Base-by-base conservation (phyloP, 1,140 invertebrate species). In the Sesamia nonagrioides region DNA sequence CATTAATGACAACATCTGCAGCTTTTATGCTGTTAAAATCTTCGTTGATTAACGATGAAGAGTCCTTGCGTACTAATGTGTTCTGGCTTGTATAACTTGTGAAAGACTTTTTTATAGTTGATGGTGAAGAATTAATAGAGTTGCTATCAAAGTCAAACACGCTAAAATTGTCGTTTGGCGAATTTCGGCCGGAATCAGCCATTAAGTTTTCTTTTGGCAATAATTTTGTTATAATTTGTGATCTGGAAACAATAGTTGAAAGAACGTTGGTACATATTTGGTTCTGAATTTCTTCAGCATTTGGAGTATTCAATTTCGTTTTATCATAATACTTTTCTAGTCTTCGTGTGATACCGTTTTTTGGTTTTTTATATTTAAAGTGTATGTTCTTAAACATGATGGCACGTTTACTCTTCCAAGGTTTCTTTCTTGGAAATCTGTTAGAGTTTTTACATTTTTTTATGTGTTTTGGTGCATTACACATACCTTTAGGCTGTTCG, bases 121-220 rank as follows among this genome's bases (percentile, higher is more conserved):
- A 79, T 0, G 33, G 56, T 15, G 77, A 79, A 52, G 69, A 79
- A 52, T n/a, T 37, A 45, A 74, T 21, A 9, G 81, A 81, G 18
- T 21, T 21, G 6, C 45, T 42, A n/a, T 73, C 60, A 42, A 77
- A 78, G n/a, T 77, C 63, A 50, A 74, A 18, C 0, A 73, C 27
- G 37, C 18, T 69, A 35, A 11, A 11, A 18, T n/a, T 58, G 56
- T 75, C 58, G 8, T 35, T 61, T 48, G 77, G 52, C 9, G 71
- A 77, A 52, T 13, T 66, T 72, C 73, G 68, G 9, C 82, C 78
- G 35, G 40, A 21, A 17, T 82, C 78, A 9, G 80, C 79, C 58
- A 88, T 66, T 18, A 86, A 56, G 50, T 86, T 88, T 83, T 86
- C 84, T 82, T 86, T 86, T 35, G 83, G 82, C 15, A 79, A 40